Percentiles rank a stretch among this genome's conserved stretches.
These are phyloP conservation scores for Patella pellucida DNA, from an alignment of 2,888 invertebrate genomes.

Conservation along the genomic window DNA sequence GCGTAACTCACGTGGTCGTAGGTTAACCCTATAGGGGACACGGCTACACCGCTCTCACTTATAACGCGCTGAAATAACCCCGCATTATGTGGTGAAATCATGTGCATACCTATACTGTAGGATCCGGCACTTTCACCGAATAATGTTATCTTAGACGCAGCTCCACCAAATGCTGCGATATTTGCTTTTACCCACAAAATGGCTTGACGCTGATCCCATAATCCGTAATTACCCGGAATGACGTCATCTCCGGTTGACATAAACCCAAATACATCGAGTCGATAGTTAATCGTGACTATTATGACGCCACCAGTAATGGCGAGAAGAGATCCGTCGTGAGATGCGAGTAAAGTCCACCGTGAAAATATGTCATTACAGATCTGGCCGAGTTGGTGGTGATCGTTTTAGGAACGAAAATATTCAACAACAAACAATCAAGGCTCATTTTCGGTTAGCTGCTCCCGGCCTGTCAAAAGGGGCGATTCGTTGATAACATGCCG, in stretches of 20 bases:
- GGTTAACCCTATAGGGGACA: neutral
- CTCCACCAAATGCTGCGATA: constrained; percentile 44
- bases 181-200: constrained; percentile 52
- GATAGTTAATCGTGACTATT: constrained; percentile 51
- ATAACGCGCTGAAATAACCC: constrained; percentile 50
- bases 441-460: neutral
- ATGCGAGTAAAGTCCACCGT: constrained; percentile 43
- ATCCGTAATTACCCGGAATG: constrained; percentile 52
- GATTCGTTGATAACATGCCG: constrained; percentile 17
- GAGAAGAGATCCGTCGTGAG: constrained; percentile 43
- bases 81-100: constrained; percentile 39
- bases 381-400: too few species aligned
- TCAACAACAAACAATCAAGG: neutral
- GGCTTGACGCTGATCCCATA: constrained; percentile 53
- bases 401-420: neutral
- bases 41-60: constrained; percentile 45
- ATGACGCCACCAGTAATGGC: constrained; percentile 39
- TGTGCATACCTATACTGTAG: constrained; percentile 41
- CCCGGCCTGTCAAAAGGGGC: neutral
- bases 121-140: constrained; percentile 56
- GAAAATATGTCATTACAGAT: constrained; percentile 44
- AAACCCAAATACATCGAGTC: constrained; percentile 52
- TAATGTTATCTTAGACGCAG: constrained; percentile 43
- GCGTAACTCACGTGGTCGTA: neutral
- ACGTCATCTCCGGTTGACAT: constrained; percentile 42